phyloP scores from a whole-genome alignment of 37 sponge, comb jelly and placozoan genomes.

The Axinella damicornis region DNA sequence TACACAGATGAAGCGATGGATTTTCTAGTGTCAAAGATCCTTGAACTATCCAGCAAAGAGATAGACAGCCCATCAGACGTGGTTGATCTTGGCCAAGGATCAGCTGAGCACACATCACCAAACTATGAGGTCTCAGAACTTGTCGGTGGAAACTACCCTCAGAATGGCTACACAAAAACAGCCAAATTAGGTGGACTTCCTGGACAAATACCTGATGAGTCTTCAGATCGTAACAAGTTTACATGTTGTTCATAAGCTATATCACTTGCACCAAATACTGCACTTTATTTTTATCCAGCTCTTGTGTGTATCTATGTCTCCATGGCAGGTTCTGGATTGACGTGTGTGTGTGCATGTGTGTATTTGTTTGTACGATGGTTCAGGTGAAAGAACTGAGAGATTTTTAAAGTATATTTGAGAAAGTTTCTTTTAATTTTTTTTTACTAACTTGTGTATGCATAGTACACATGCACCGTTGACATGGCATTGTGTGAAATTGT shows the following conservation, averaged over 20 bases:
- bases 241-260: too few species aligned
- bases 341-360: background rate
- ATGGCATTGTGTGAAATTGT: too few species aligned
- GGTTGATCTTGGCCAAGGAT: conserved; percentile 10
- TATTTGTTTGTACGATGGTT: background rate
- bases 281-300: background rate
- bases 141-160: too few species aligned
- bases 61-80: background rate
- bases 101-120: background rate
- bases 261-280: too few species aligned
- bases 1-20: conserved; percentile 57
- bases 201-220: background rate
- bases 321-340: background rate
- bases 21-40: conserved; percentile 15
- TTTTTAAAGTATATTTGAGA: too few species aligned
- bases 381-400: too few species aligned
- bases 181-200: background rate
- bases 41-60: conserved; percentile 26
- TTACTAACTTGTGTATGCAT: too few species aligned
- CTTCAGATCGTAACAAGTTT: background rate
- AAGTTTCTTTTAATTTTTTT: too few species aligned
- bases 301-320: background rate
- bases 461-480: too few species aligned
- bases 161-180: background rate
- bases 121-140: too few species aligned